Percentiles rank a stretch among this genome's conserved stretches.
Evolutionary conservation across 2,888 invertebrate species (phyloP).

Genomic region (Limnephilus auricula): DNA sequence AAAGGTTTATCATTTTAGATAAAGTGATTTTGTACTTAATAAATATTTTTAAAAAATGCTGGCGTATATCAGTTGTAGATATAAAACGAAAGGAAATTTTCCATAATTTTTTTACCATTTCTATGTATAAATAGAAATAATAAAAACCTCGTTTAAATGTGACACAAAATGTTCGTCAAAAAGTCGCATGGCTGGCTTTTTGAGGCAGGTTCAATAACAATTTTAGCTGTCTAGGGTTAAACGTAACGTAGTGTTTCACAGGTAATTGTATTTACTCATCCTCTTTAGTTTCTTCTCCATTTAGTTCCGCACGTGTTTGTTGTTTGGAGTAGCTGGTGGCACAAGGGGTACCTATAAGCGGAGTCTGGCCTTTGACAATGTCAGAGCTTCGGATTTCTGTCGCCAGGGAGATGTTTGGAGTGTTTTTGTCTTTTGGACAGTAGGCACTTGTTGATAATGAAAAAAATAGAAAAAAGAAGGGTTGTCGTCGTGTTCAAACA

Average conservation of each 20-base stretch:
- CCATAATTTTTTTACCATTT: too few species aligned
- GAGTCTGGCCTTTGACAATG: slow-evolving; percentile 35
- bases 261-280: background rate
- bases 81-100: too few species aligned
- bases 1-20: too few species aligned
- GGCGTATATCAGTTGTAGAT: too few species aligned
- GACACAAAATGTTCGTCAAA: too few species aligned
- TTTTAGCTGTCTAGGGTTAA: too few species aligned
- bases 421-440: slow-evolving; percentile 35
- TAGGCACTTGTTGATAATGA: slow-evolving; percentile 45
- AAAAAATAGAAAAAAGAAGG: background rate
- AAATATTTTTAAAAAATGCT: too few species aligned
- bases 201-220: too few species aligned
- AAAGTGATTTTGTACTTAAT: too few species aligned
- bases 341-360: background rate
- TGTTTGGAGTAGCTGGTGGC: background rate
- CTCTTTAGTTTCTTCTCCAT: background rate
- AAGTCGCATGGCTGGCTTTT: too few species aligned
- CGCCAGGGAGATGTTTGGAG: slow-evolving; percentile 31
- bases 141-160: too few species aligned
- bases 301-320: background rate
- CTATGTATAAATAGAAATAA: too few species aligned
- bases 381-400: slow-evolving; percentile 38
- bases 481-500: background rate
- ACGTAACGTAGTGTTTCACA: background rate